Conservation (phyloP, 2,797 vertebrate genomes). For the Rhinogobio ventralis region DNA sequence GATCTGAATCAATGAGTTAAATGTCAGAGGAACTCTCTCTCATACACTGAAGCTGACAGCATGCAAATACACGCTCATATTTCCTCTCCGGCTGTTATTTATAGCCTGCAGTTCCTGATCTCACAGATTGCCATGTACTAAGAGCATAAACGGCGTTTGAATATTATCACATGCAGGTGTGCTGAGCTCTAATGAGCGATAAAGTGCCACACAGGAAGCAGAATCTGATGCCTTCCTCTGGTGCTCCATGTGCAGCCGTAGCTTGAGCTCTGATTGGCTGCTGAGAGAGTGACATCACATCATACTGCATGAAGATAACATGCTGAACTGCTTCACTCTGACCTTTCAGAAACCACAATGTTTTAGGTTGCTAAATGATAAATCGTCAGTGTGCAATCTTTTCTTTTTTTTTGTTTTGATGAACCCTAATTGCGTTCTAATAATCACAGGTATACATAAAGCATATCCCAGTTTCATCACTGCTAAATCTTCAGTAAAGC, state of each 20-base stretch:
- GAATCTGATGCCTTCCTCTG: conserved; percentile 7
- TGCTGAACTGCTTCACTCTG: neutral
- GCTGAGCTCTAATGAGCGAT: conserved; percentile 8
- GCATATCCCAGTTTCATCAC: neutral
- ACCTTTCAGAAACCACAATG: neutral
- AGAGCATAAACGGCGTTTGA: neutral
- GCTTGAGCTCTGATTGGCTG: conserved; percentile 20
- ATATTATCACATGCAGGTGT: conserved; percentile 27
- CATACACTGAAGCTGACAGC: neutral
- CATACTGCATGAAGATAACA: neutral
- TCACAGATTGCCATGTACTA: neutral
- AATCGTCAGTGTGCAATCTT: neutral
- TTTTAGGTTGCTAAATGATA: neutral
- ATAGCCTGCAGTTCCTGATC: conserved; percentile 1
- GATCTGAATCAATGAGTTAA: neutral
- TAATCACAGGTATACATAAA: neutral
- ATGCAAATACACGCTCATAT: neutral
- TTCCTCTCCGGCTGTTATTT: conserved; percentile 23
- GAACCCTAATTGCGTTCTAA: too few species aligned
- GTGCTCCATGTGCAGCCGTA: neutral
- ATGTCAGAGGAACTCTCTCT: neutral
- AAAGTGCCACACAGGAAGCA: conserved; percentile 25
- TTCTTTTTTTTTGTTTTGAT: too few species aligned
- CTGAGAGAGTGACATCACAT: neutral
- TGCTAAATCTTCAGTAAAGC: neutral